Evolutionary conservation across 2,888 invertebrate species (phyloP), one percentile per base, ranked within the genome.

Genomic region (Cephus spinipes): DNA sequence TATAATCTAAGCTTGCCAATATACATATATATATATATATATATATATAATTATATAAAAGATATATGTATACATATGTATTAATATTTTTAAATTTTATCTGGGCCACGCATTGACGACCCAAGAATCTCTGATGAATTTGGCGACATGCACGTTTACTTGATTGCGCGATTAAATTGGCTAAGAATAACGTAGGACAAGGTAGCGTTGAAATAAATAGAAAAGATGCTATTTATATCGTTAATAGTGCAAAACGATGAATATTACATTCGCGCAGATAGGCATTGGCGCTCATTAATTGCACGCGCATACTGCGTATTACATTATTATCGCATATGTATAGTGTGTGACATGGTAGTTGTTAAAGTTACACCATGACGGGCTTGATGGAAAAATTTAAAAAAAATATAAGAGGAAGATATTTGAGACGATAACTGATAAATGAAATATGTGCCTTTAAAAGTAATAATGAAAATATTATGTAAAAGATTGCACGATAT

Each of bases 361-460:
- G 23, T 35, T 74, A 31, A 32, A 76, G 40, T 76, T 69, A 79
- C 74, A 76, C 40, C 73, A 55, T 68, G 32, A 68, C 12, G 73
- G 36, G 76, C 74, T 73, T 76, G 79, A 69, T 73, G 68, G 34
- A 76, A 74, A 33, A 76, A 71, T 69, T 68, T 40, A 15, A 73
- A 30, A 73, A 15, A 55, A 55, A 55, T 55, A 23, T 55, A 55
- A 55, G 55, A 55, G 55, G 55, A 55, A 55, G 55, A 55, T 55
- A 55, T 23, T 55, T 9, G 55, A 55, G 55, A 55, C 23, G 71
- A 73, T 73, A 73, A 77, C 55, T 73, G 76, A 78, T 80, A 81
- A 80, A 81, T 77, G 82, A 90, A 90, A 89, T 84, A 90, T 89
- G 91, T 91, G 91, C 91, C 91, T 91, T 91, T 88, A 84, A 87